Base-by-base conservation (phyloP, 2,113 vertebrate species). In the Cacatua alba region DNA sequence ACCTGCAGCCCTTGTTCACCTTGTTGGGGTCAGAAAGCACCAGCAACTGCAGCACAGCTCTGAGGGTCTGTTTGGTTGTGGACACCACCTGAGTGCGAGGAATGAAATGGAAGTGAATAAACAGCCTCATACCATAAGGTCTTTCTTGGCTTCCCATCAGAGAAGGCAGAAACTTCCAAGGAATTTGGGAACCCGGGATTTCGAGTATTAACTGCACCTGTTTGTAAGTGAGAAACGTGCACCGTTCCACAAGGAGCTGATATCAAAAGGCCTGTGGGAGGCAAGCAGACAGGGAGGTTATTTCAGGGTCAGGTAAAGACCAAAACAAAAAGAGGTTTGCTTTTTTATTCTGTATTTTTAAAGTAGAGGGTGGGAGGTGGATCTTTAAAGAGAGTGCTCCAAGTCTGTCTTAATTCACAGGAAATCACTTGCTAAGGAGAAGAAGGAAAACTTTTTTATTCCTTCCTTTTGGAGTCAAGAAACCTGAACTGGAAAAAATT, bases 251-350 rank as follows among this genome's bases (percentile, higher is more conserved):
- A 84, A 94, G 96, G 88, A 97, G 90, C 86, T 82, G 62, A 67
- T 97, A 97, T 97, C 96, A 97, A 97, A 97, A 97, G 96, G 91
- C 90, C 81, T 78, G 26, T 79, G 94, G 88, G 94, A 97, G 89
- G 83, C 79, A 86, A 91, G 92, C 79, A 94, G 69, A 93, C 94
- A 51, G 82, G 57, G 94, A 95, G 96, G 97, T 97, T 97, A 91
- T 87, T 84, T 87, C 76, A 88, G 94, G 96, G 97, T 97, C 97
- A 97, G 75, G 78, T 74, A 81, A 75, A 97, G 97, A 97, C 88
- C 93, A 94, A 96, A 92, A 93, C 90, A 94, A 94, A 89, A 88
- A 81, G 69, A 88, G 26, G 49, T 52, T 80, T 63, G 67, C 91
- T 93, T 91, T 86, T 90, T 84, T 76, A 7, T 81, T 93, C 93